Evolutionary conservation across 2,113 vertebrate genomes (phyloP).

Genomic region (Chaetorhynchus papuensis): DNA sequence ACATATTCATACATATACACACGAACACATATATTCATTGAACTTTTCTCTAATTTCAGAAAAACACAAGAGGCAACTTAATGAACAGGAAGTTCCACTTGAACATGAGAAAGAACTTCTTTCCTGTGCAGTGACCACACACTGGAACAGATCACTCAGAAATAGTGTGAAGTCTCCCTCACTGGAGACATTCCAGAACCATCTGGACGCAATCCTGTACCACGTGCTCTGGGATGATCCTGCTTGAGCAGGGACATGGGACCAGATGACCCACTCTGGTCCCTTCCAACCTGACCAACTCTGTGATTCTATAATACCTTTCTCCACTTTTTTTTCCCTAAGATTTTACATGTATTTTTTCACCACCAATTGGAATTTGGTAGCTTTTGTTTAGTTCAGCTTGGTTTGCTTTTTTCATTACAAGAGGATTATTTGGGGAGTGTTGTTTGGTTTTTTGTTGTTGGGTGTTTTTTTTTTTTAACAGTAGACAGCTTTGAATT

Average conservation of each 20-base stretch:
- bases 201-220: background rate
- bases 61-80: background rate
- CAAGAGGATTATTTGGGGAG: background rate
- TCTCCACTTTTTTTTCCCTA: background rate
- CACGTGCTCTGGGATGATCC: too few relatives aligned
- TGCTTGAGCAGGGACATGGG: background rate
- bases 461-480: background rate
- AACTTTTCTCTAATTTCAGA: background rate
- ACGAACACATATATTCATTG: too few relatives aligned
- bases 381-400: background rate
- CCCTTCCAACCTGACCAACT: background rate
- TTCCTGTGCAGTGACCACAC: accelerated
- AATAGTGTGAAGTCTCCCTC: background rate
- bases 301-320: background rate
- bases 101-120: background rate
- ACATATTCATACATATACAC: background rate
- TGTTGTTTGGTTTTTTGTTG: background rate
- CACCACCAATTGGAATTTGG: background rate
- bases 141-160: background rate
- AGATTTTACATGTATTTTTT: background rate
- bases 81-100: background rate
- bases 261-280: background rate
- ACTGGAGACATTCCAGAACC: accelerated
- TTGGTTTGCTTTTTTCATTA: background rate
- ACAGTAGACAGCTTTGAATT: background rate